Evolutionary conservation across 1,140 invertebrate genomes (phyloP), one percentile per base, ranked within the genome.

Genomic region (Metopolophium dirhodum): DNA sequence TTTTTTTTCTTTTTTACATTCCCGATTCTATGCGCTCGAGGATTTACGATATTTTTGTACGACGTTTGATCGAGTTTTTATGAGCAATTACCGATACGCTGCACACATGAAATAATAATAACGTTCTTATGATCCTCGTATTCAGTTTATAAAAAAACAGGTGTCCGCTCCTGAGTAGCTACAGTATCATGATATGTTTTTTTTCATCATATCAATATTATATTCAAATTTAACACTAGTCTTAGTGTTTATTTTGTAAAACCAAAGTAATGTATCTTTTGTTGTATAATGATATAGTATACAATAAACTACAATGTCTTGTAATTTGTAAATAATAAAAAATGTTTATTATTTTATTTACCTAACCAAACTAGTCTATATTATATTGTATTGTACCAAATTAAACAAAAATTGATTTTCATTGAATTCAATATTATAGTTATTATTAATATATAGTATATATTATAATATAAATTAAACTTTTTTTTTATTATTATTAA

Each of bases 71-170:
- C 88, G 88, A 57, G 88, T 90, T 90, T 90, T 89, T 54, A 90
- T 41, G 35, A 90, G 88, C 51, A 57, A 90, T 90, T 57, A 68
- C 18, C 4, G 26, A 68, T n/a, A 47, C 23, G 26, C 0, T 20
- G n/a, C 89, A 23, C 89, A 68, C 22, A 45, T 22, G 54, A 61
- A 90, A 90, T 90, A 26, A 61, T 90, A 89, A 57, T 88, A 88
- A 88, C 18, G 26, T 89, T 37, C 35, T 49, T 87, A 87, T 20
- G 54, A 14, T 45, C 20, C 35, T 89, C 49, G 49, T 37, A 30
- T 90, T 90, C 54, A 14, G 37, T 61, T 90, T 41, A 41, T 30
- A 41, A 61, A 90, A 89, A 90, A 90, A 90, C 88, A 90, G 88
- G 88, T 90, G 88, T 90, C 54, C n/a, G 23, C 1, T 61, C 23